Conservation (phyloP, 2,797 vertebrate species). For the Neolamprologus multifasciatus region DNA sequence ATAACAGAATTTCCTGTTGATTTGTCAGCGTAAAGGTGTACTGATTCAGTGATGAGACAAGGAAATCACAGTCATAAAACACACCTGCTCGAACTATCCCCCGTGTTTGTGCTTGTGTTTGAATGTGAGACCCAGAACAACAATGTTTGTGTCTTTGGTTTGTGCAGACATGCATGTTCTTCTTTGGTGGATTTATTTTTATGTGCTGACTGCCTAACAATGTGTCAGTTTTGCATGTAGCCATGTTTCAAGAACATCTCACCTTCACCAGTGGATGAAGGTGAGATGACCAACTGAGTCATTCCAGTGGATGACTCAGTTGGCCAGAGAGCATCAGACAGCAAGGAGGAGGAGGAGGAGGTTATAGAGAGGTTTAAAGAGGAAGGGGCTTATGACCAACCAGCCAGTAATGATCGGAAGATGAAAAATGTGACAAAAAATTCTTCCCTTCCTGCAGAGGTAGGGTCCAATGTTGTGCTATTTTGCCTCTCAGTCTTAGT, state of each 20-base stretch:
- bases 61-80: neutral
- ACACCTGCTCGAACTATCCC: neutral
- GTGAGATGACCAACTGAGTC: too few species aligned
- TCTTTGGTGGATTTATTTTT: neutral
- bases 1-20: neutral
- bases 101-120: neutral
- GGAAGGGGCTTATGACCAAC: neutral
- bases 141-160: neutral
- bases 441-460: constrained; percentile 49
- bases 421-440: constrained; percentile 10
- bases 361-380: constrained; percentile 6
- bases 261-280: neutral
- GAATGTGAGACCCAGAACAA: neutral
- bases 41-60: neutral
- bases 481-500: neutral
- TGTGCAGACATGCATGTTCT: neutral
- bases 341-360: constrained; percentile 15
- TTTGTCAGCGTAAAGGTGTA: neutral
- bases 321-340: neutral
- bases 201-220: neutral
- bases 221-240: constrained; percentile 1
- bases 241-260: neutral
- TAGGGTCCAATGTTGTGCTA: constrained; percentile 51
- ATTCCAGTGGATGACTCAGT: constrained; percentile 8
- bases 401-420: neutral